Evolutionary conservation across 1,140 invertebrate genomes (phyloP).

Genomic region (Brachionus rubens): DNA sequence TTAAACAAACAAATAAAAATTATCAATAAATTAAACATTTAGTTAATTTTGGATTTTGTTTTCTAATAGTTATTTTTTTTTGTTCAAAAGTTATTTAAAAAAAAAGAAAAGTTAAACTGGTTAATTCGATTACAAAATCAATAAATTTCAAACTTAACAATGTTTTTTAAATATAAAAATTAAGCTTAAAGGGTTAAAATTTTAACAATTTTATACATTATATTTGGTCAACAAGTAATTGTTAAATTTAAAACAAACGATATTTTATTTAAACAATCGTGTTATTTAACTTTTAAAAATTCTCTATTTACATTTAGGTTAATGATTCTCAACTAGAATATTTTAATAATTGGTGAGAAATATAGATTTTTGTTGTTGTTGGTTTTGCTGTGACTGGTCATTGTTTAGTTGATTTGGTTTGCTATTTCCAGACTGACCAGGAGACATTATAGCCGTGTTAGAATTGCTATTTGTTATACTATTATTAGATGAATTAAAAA

Average conservation of each 20-base stretch:
- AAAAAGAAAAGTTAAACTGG: background rate
- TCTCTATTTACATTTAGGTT: conserved; percentile 7
- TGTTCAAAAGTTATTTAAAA: background rate
- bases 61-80: background rate
- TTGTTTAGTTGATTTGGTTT: conserved; percentile 3
- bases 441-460: background rate
- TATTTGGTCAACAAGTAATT: no score
- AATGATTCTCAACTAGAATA: no score
- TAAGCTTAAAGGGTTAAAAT: no score
- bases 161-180: no score
- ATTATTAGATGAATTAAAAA: conserved; percentile 10
- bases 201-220: no score
- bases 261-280: no score
- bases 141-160: no score
- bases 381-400: conserved; percentile 1
- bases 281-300: background rate
- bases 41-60: conserved; percentile 15
- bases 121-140: no score
- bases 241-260: no score
- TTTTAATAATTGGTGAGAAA: conserved; percentile 13
- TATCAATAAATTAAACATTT: conserved; percentile 41
- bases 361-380: conserved; percentile 15
- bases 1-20: conserved; percentile 8
- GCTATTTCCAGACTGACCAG: background rate
- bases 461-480: background rate